Conservation (phyloP, 2,797 vertebrate species). For the Cyprinella venusta region DNA sequence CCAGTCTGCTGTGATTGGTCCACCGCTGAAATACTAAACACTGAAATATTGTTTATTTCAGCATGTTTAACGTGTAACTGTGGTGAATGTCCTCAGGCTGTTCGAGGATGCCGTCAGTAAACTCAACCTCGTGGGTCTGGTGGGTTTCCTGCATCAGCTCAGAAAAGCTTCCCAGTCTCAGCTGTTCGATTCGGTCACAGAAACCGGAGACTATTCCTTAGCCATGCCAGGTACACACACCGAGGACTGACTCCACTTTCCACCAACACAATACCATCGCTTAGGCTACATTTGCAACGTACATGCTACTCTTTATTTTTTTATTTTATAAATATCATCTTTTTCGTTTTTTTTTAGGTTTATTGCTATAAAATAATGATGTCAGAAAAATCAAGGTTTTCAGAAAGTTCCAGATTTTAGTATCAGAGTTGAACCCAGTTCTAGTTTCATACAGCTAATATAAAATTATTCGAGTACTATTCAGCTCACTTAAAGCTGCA, state of each 20-base stretch:
- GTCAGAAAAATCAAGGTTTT: neutral
- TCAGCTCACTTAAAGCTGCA: too few relatives aligned
- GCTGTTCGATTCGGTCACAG: conserved; percentile 91
- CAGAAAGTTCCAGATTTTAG: neutral
- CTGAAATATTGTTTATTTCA: too few relatives aligned
- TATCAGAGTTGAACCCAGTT: neutral
- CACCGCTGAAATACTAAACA: too few relatives aligned
- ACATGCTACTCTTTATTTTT: neutral
- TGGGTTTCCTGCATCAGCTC: conserved; percentile 93
- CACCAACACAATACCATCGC: neutral
- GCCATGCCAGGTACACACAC: conserved; percentile 87
- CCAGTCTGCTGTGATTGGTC: too few relatives aligned
- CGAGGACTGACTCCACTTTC: neutral
- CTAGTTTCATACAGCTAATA: neutral
- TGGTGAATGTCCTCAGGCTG: conserved; percentile 76
- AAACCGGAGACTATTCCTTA: conserved; percentile 91
- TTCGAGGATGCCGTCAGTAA: conserved; percentile 93
- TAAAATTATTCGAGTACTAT: neutral
- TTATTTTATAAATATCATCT: neutral
- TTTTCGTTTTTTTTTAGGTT: neutral
- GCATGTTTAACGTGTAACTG: neutral
- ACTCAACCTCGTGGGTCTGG: conserved; percentile 88
- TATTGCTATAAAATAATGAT: neutral
- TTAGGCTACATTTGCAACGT: neutral
- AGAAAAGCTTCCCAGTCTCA: conserved; percentile 94